Evolutionary conservation across 2,113 vertebrate genomes (phyloP).

Genomic region (Deroptyus accipitrinus): DNA sequence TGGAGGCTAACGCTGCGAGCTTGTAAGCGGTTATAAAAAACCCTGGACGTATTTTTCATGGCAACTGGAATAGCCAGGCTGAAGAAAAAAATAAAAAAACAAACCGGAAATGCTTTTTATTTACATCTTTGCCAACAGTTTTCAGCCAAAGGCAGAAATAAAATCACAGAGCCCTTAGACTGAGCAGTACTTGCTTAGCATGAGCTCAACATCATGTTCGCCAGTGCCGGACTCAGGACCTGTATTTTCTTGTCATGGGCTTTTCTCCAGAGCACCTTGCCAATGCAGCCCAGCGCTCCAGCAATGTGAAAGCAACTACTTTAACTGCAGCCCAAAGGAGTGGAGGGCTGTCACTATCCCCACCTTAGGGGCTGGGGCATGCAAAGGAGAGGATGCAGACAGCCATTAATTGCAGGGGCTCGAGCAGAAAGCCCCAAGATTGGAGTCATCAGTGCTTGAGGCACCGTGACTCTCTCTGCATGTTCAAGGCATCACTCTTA

Average conservation of each 20-base stretch:
- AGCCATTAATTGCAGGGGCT: not conserved
- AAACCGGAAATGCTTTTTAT: not conserved
- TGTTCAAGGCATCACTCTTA: not conserved
- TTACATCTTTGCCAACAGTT: not conserved
- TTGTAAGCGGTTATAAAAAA: not conserved
- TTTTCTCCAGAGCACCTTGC: not conserved
- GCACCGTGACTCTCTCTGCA: not conserved
- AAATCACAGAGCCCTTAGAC: not conserved
- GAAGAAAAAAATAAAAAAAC: not conserved
- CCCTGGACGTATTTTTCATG: not conserved
- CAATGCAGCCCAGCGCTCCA: not conserved
- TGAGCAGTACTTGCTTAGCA: not conserved
- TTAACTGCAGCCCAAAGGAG: fast-evolving
- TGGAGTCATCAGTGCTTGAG: fast-evolving
- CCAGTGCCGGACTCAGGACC: not conserved
- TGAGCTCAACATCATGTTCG: not conserved
- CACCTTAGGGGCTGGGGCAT: not conserved
- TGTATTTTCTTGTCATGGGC: not conserved
- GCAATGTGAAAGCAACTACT: not conserved
- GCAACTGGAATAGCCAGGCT: not conserved
- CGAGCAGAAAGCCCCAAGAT: not conserved
- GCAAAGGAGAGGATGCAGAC: not conserved
- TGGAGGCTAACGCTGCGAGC: not conserved
- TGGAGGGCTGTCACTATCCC: fast-evolving
- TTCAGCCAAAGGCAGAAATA: not conserved